Evolutionary conservation across 2,888 invertebrate genomes (phyloP).

Genomic region (Bombylius discolor): DNA sequence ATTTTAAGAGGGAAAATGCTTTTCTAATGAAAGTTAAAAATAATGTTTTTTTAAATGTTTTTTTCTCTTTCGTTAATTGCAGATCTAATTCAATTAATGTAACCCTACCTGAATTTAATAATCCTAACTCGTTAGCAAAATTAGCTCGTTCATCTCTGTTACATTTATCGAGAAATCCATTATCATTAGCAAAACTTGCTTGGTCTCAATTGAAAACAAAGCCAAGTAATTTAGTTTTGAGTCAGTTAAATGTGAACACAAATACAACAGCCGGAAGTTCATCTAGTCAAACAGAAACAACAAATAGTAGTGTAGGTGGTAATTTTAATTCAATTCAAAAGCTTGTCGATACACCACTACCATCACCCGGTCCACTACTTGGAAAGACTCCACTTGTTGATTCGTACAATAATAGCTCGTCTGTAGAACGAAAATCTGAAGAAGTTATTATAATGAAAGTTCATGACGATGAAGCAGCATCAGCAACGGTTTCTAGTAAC

Average conservation of each 20-base stretch:
- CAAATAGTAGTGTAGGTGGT: neutral
- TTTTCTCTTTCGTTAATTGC: neutral
- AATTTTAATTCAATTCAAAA: neutral
- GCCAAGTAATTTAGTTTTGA: constrained; percentile 46
- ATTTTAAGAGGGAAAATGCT: no score
- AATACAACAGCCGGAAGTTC: constrained; percentile 15
- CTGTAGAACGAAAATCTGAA: constrained; percentile 20
- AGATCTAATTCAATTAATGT: constrained; percentile 46
- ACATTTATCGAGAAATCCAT: constrained; percentile 29
- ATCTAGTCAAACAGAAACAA: constrained; percentile 3
- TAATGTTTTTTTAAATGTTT: neutral
- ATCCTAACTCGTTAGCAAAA: constrained; percentile 33
- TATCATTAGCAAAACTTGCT: constrained; percentile 28
- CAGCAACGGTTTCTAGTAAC: neutral
- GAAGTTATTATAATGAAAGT: constrained; percentile 33
- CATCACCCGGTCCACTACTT: constrained; percentile 69
- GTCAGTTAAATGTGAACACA: constrained; percentile 27
- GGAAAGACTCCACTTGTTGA: constrained; percentile 74
- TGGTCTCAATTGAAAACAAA: constrained; percentile 37
- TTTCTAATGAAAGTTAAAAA: neutral
- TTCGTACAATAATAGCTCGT: constrained; percentile 36
- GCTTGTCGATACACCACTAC: constrained; percentile 50
- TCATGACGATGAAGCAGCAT: constrained; percentile 25
- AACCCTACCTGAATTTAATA: constrained; percentile 42
- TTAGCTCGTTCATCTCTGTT: constrained; percentile 32